These are phyloP conservation scores for Anabas testudineus DNA, from an alignment of 2,797 vertebrate genomes.

Conservation along the genomic window DNA sequence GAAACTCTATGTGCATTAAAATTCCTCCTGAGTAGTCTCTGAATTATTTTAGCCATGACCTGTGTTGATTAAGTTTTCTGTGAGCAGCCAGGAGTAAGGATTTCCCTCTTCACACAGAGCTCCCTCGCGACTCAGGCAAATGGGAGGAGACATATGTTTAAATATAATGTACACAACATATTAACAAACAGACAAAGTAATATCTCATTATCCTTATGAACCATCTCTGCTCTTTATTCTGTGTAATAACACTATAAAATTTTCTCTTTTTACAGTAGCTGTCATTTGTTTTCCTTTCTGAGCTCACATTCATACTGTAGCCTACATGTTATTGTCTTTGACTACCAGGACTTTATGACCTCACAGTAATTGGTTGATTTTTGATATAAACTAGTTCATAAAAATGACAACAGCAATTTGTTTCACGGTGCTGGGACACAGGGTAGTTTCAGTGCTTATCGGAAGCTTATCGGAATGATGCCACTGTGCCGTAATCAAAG, in stretches of 20 bases:
- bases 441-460: too few species aligned
- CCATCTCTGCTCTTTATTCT: conserved; percentile 15
- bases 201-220: conserved; percentile 13
- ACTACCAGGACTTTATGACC: neutral
- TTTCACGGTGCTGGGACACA: too few species aligned
- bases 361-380: neutral
- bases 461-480: too few species aligned
- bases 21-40: neutral
- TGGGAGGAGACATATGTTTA: neutral
- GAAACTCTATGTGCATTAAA: neutral
- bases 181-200: conserved; percentile 10
- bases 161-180: neutral
- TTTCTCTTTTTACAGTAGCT: neutral
- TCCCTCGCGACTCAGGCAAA: conserved; percentile 34
- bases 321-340: neutral
- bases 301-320: neutral
- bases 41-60: neutral
- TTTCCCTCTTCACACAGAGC: conserved; percentile 32
- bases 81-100: conserved; percentile 18
- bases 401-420: too few species aligned
- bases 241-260: neutral
- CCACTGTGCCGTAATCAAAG: too few species aligned
- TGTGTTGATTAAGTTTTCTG: neutral
- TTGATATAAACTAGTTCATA: too few species aligned
- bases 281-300: neutral